These are phyloP conservation scores for Pissodes strobi DNA, from an alignment of 1,140 invertebrate species.

Conservation along the genomic window DNA sequence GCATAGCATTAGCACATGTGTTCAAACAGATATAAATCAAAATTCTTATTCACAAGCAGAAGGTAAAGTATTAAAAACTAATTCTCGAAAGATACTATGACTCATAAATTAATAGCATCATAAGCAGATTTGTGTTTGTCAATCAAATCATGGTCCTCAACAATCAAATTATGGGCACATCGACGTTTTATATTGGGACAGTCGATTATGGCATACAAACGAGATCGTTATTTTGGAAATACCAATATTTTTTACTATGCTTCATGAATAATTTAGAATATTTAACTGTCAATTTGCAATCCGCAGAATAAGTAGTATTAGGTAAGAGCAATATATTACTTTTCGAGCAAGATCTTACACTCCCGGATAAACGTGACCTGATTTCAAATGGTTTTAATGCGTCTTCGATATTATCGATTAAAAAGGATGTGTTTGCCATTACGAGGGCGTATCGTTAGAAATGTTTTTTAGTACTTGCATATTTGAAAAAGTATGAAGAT, in stretches of 20 bases:
- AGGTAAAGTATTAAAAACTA: too few species aligned
- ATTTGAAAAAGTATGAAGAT: too few species aligned
- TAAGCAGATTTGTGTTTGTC: not conserved
- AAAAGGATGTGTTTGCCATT: too few species aligned
- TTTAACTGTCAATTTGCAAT: not conserved
- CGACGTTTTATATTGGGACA: constrained; percentile 1
- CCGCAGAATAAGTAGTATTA: not conserved
- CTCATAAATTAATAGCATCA: not conserved
- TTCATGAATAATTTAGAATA: not conserved
- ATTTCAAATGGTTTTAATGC: too few species aligned
- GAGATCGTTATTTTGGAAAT: not conserved
- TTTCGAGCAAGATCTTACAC: not conserved
- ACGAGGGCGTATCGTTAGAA: too few species aligned
- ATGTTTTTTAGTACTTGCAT: too few species aligned
- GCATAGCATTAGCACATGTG: too few species aligned
- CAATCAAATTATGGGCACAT: not conserved
- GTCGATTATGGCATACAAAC: not conserved
- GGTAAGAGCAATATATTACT: not conserved
- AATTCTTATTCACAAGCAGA: too few species aligned
- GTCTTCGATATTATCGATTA: too few species aligned
- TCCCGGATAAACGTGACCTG: not conserved
- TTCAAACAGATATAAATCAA: too few species aligned
- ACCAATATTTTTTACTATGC: not conserved
- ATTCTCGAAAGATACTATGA: too few species aligned
- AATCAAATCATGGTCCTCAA: not conserved